phyloP scores from a whole-genome alignment of 1,140 invertebrate species.

The Aporrectodea caliginosa region DNA sequence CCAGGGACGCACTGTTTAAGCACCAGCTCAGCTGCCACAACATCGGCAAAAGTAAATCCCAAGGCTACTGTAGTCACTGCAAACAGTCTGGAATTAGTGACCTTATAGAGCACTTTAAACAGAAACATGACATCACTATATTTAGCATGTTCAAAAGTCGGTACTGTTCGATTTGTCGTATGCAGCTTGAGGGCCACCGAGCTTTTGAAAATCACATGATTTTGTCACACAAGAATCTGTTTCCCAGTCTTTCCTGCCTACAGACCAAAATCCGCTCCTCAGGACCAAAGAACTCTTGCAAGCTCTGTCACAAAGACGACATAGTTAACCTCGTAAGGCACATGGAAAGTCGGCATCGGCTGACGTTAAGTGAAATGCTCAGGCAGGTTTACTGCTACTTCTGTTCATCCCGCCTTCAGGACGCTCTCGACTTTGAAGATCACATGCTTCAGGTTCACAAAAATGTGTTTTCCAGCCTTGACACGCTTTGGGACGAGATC shows the following conservation, averaged over 20 bases:
- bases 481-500: neutral
- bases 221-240: neutral
- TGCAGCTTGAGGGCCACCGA: neutral
- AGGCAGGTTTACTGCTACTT: neutral
- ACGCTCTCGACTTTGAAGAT: neutral
- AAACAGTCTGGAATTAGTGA: neutral
- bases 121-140: neutral
- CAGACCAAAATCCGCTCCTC: neutral
- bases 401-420: neutral
- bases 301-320: neutral
- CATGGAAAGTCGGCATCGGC: neutral
- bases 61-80: neutral
- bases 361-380: neutral
- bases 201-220: neutral
- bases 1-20: neutral
- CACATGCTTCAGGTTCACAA: neutral
- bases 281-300: neutral
- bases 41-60: neutral
- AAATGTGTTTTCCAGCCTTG: neutral
- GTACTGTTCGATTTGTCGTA: neutral
- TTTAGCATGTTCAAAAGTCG: neutral
- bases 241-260: neutral
- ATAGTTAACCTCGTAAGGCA: neutral
- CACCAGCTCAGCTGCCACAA: neutral
- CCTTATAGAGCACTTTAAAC: neutral